Evolutionary conservation across 1,140 invertebrate species (phyloP), one percentile per base, ranked within the genome.

Genomic region (Pogonomyrmex barbatus): DNA sequence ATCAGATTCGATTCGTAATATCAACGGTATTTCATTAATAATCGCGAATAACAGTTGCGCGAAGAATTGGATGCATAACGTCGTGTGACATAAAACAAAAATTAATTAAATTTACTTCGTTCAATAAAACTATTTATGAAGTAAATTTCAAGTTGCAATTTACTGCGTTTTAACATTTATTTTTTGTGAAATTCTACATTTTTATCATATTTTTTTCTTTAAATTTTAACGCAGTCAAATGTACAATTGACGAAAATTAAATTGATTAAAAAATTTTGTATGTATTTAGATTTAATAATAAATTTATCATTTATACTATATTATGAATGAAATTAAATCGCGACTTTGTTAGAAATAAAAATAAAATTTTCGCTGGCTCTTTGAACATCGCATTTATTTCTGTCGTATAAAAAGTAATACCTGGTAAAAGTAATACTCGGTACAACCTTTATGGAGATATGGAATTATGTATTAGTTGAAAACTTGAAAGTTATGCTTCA

Each of bases 351-450:
- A 52, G 67, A 47, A 39, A 54, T 6, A 54, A 54, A 54, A 39
- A 75, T 45, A 81, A 81, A 88, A 62, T 39, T 85, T 50, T 47
- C 47, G 33, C 6, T 56, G 24, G 54, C 65, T 70, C 56, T 88
- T 68, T 70, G 71, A 88, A 88, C 88, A 81, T 88, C 76, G 54
- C 70, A 63, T 63, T 89, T 82, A 86, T 89, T 62, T 70, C 58
- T 77, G 52, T 58, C n/a, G 50, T 39, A 83, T 62, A 52, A 60
- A 42, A 58, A 63, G 47, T 77, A 89, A 86, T 86, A 88, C 70
- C 77, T 50, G 70, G 33, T 62, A 82, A 86, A 89, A 89, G 70
- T 24, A 24, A 24, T 24, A 24, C 24, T 24, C 24, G 24, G 24
- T 73, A 50, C 45, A 60, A 50, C 24, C 50, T 42, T 84, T 65